These are phyloP conservation scores for Pollimyrus isidori DNA, from an alignment of 2,113 vertebrate genomes.

Conservation along the genomic window DNA sequence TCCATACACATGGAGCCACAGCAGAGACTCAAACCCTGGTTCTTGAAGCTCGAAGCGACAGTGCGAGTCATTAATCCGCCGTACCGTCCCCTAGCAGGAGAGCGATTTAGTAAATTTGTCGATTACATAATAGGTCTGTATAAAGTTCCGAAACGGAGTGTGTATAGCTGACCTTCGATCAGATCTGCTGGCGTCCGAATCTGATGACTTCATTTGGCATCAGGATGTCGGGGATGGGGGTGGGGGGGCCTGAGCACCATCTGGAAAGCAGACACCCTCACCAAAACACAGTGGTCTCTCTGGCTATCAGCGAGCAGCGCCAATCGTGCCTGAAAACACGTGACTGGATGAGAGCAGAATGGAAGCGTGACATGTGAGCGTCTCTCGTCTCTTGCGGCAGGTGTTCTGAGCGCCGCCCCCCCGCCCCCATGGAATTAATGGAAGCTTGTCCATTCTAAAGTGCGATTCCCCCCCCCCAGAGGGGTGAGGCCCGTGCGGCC, in stretches of 20 bases:
- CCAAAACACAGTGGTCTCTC: background rate
- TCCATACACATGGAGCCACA: too few species aligned
- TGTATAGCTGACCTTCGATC: background rate
- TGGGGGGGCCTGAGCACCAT: background rate
- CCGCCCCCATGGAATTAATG: background rate
- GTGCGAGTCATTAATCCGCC: background rate
- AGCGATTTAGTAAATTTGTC: background rate
- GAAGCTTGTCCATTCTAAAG: background rate
- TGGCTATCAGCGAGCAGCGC: background rate
- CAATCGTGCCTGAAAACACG: background rate
- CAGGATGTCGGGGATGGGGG: background rate
- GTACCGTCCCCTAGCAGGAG: background rate
- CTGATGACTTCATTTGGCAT: constrained; percentile 76
- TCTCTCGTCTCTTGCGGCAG: background rate
- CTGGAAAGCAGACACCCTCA: background rate
- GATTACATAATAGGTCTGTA: background rate
- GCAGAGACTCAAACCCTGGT: background rate
- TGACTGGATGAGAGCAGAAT: background rate
- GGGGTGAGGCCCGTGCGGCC: background rate
- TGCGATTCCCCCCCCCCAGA: background rate
- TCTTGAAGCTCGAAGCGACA: background rate
- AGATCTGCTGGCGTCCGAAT: constrained; percentile 80
- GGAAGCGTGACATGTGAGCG: background rate
- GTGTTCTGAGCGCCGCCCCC: background rate
- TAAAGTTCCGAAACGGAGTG: background rate